Conservation (phyloP, 1,140 invertebrate species). For the Drosophila murphyi region DNA sequence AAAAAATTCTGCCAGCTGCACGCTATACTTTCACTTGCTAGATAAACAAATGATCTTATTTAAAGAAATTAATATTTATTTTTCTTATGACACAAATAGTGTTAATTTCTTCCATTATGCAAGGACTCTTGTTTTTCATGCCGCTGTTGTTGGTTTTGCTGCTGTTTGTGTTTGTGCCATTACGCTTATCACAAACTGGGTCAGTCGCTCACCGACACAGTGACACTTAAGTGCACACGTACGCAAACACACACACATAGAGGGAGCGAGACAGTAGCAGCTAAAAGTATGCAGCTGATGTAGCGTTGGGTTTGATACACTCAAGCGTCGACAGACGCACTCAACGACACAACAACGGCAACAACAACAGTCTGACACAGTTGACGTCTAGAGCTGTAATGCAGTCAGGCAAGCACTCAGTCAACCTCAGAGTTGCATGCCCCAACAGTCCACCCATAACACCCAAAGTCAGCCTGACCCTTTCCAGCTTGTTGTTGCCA, state of each 20-base stretch:
- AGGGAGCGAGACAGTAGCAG: conserved; percentile 27
- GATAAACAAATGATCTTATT: too few species aligned
- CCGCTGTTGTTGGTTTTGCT: conserved; percentile 23
- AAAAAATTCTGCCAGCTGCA: too few species aligned
- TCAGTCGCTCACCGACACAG: conserved; percentile 81
- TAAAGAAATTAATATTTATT: neutral
- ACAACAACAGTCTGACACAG: conserved; percentile 65
- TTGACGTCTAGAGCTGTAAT: conserved; percentile 79
- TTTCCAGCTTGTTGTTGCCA: conserved; percentile 42
- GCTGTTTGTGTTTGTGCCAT: conserved; percentile 34
- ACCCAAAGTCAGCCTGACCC: neutral
- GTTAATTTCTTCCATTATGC: neutral
- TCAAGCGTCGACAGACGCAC: conserved; percentile 78
- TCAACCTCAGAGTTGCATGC: conserved; percentile 56
- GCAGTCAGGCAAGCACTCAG: conserved; percentile 70
- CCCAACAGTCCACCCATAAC: neutral
- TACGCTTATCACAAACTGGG: conserved; percentile 77
- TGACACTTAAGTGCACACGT: conserved; percentile 73
- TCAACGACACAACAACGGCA: conserved; percentile 53
- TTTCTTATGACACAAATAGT: conserved; percentile 27
- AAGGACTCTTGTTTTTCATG: conserved; percentile 3
- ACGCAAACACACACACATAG: conserved; percentile 25
- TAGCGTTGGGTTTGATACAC: conserved; percentile 76
- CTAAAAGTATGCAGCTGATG: conserved; percentile 71
- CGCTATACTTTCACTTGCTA: too few species aligned